Conservation (phyloP, 1,140 invertebrate species). For the Nymphalis io region DNA sequence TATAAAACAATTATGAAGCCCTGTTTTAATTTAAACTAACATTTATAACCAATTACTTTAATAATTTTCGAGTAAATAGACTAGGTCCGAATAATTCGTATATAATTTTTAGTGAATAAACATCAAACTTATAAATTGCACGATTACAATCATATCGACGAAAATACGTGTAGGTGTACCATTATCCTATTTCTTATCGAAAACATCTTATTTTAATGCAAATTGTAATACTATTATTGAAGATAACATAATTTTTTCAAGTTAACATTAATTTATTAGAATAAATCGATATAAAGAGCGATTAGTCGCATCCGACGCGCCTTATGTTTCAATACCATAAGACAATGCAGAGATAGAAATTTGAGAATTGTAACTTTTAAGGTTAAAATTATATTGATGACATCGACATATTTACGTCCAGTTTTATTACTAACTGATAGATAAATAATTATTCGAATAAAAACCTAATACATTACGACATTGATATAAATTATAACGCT, state of each 20-base stretch:
- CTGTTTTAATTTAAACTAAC: neutral
- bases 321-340: neutral
- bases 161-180: slow-evolving; percentile 6
- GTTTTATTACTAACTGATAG: neutral
- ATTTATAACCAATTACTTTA: neutral
- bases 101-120: neutral
- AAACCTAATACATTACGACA: slow-evolving; percentile 16
- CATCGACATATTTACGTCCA: neutral
- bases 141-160: slow-evolving; percentile 1
- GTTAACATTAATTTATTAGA: neutral
- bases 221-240: neutral
- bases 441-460: slow-evolving; percentile 18
- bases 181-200: neutral
- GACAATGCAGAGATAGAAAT: neutral
- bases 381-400: neutral
- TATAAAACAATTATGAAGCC: neutral
- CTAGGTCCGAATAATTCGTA: slow-evolving; percentile 22
- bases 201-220: slow-evolving; percentile 4
- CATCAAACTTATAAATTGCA: slow-evolving; percentile 10
- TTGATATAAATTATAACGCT: slow-evolving; percentile 14
- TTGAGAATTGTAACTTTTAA: neutral
- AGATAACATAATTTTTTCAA: slow-evolving; percentile 4
- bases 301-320: neutral
- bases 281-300: neutral
- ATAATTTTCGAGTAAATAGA: slow-evolving; percentile 13